A percentile compares a stretch with the other conserved stretches of the same genome.
Evolutionary conservation across 1,140 invertebrate species (phyloP).

Genomic region (Bombus picipes): DNA sequence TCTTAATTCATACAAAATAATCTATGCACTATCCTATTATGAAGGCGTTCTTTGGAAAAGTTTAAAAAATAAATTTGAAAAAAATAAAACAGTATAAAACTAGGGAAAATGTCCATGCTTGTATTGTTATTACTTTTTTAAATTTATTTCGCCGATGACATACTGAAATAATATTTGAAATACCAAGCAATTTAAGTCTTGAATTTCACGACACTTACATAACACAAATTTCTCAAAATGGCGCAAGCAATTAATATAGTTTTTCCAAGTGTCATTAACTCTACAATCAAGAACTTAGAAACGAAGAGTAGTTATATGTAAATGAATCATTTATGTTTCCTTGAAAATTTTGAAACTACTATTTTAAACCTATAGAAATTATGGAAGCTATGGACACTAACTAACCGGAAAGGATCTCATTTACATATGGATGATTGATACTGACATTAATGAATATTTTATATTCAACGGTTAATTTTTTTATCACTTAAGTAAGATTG

Average conservation of each 20-base stretch:
- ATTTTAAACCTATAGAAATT: not conserved
- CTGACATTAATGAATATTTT: not conserved
- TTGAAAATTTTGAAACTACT: not conserved
- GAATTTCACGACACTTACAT: not conserved
- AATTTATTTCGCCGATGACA: no score
- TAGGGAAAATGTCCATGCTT: no score
- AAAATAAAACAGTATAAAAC: no score
- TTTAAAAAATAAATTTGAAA: no score
- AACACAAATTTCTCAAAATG: not conserved
- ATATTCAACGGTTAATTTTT: not conserved
- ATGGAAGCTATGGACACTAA: not conserved
- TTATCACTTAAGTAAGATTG: not conserved
- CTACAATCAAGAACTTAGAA: not conserved
- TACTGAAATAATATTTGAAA: no score
- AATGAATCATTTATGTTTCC: not conserved
- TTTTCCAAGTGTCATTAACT: not conserved
- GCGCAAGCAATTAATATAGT: not conserved
- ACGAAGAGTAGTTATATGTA: not conserved
- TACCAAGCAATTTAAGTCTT: no score
- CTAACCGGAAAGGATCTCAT: not conserved
- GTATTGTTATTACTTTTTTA: no score
- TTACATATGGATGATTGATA: not conserved
- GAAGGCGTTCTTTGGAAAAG: no score
- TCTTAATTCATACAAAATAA: no score
- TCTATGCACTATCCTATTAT: no score